phyloP scores from a whole-genome alignment of 2,797 vertebrate species.

The Iguana delicatissima region DNA sequence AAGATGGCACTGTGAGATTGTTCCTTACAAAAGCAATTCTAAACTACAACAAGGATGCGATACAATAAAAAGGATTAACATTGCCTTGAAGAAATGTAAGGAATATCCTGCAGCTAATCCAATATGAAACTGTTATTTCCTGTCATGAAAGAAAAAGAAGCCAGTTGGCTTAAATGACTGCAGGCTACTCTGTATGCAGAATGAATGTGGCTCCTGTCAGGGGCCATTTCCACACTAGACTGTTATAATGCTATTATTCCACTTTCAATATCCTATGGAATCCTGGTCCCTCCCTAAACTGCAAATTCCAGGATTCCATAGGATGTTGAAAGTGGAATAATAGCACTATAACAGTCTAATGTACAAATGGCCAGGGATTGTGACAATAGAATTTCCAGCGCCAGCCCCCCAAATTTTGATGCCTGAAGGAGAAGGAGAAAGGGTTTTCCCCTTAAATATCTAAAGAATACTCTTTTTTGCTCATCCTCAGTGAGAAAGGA shows the following conservation, averaged over 20 bases:
- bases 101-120: conserved; percentile 59
- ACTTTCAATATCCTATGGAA: too few relatives aligned
- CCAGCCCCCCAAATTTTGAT: not conserved
- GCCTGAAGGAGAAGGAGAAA: too few relatives aligned
- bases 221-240: too few relatives aligned
- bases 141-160: not conserved
- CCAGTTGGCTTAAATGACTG: not conserved
- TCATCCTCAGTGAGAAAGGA: too few relatives aligned
- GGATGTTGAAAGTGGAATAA: too few relatives aligned
- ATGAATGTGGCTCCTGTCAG: not conserved
- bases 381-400: not conserved
- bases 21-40: conserved; percentile 67
- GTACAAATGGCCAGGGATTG: too few relatives aligned
- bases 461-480: too few relatives aligned
- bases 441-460: too few relatives aligned
- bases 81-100: conserved; percentile 65
- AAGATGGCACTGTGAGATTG: conserved; percentile 65
- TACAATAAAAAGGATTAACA: conserved; percentile 62
- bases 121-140: conserved; percentile 52
- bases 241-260: too few relatives aligned
- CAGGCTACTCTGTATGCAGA: not conserved
- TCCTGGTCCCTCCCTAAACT: too few relatives aligned
- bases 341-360: too few relatives aligned
- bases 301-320: too few relatives aligned
- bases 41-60: conserved; percentile 70